Percentiles rank a stretch among this genome's conserved stretches.
Conservation (phyloP, 2,113 vertebrate genomes). For the Petrocephalus zakoni region DNA sequence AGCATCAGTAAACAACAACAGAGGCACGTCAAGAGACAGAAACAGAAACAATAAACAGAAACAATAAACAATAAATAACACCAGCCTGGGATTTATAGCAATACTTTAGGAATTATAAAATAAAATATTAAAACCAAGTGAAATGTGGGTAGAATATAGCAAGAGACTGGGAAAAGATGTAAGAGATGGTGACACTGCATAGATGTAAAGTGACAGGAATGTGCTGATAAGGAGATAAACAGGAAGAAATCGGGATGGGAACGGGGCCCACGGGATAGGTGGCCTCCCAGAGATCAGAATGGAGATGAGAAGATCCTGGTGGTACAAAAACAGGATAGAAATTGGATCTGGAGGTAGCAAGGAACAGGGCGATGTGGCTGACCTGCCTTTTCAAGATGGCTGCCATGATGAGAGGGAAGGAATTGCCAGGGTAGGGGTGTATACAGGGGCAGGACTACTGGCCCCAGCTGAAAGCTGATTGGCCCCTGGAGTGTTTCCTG, state of each 20-base stretch:
- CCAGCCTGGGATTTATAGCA: not conserved
- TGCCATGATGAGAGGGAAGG: not conserved
- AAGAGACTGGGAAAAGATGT: not conserved
- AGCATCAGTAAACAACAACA: not conserved
- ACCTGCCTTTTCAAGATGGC: not conserved
- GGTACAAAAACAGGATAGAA: not conserved
- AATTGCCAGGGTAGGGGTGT: not conserved
- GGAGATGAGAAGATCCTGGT: not conserved
- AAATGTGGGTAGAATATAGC: not conserved
- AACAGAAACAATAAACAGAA: not conserved
- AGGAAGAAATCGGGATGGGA: not conserved
- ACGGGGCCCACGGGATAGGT: not conserved
- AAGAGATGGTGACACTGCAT: not conserved
- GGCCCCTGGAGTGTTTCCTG: not conserved
- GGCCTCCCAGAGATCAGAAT: not conserved
- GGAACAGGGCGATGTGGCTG: not conserved
- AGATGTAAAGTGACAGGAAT: not conserved
- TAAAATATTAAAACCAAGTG: not conserved
- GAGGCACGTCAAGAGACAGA: not conserved
- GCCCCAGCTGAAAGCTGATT: not conserved
- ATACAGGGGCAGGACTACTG: not conserved
- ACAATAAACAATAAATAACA: not conserved
- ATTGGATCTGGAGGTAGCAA: not conserved
- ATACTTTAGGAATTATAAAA: not conserved
- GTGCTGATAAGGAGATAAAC: not conserved